These are phyloP conservation scores for Cylloceria caligata DNA, from an alignment of 2,888 invertebrate genomes.

Conservation along the genomic window DNA sequence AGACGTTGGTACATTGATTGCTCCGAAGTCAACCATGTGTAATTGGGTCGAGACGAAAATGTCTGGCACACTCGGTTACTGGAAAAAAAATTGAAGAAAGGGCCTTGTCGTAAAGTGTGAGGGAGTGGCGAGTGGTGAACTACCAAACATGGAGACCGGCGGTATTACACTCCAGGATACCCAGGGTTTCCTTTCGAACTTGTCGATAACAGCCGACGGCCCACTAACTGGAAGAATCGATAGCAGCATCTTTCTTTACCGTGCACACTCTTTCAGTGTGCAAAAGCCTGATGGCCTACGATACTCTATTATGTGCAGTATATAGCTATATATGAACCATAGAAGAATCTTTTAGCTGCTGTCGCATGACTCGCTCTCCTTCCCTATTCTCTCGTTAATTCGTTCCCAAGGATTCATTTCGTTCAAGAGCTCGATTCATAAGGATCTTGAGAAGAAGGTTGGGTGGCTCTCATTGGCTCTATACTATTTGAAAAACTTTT, in stretches of 20 bases:
- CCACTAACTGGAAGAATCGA: slow-evolving; percentile 75
- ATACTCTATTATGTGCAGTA: neutral
- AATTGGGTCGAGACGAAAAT: slow-evolving; percentile 10
- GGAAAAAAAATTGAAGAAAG: slow-evolving; percentile 21
- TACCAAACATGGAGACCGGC: slow-evolving; percentile 39
- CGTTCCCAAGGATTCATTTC: slow-evolving; percentile 58
- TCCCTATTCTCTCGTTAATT: slow-evolving; percentile 57
- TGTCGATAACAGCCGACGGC: slow-evolving; percentile 67
- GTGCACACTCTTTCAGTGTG: slow-evolving; percentile 22
- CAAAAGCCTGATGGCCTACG: neutral
- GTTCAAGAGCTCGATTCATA: slow-evolving; percentile 60
- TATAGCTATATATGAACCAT: slow-evolving; percentile 12
- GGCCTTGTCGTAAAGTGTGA: slow-evolving; percentile 48
- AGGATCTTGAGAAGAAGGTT: slow-evolving; percentile 45
- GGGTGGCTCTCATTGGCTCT: slow-evolving; percentile 21
- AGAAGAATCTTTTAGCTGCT: slow-evolving; percentile 52
- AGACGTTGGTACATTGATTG: neutral
- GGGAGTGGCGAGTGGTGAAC: slow-evolving; percentile 35
- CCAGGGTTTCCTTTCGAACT: slow-evolving; percentile 58
- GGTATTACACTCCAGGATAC: slow-evolving; percentile 53
- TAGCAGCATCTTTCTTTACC: slow-evolving; percentile 53
- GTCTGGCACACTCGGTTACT: neutral
- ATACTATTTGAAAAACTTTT: slow-evolving; percentile 38
- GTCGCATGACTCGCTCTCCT: slow-evolving; percentile 24
- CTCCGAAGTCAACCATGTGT: neutral